Evolutionary conservation across 2,797 vertebrate species (phyloP).

Genomic region (Hyperoplus immaculatus): DNA sequence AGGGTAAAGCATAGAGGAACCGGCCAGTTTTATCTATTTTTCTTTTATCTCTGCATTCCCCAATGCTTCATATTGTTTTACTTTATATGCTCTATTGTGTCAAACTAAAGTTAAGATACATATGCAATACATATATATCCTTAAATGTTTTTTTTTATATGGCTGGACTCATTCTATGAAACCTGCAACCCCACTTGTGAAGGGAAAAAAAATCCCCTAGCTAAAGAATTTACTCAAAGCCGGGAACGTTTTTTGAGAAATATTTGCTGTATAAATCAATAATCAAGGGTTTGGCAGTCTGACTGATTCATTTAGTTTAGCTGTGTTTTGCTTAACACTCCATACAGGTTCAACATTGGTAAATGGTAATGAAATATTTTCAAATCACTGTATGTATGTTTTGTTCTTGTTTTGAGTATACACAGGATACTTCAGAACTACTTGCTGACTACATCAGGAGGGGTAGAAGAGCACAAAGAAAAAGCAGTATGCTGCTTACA

Average conservation of each 20-base stretch:
- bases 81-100: background rate
- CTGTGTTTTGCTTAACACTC: background rate
- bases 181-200: background rate
- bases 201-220: background rate
- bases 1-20: no score
- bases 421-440: slow-evolving; percentile 3
- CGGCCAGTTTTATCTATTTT: background rate
- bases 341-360: background rate
- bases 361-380: background rate
- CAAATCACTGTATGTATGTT: background rate
- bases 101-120: background rate
- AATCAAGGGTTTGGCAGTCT: background rate
- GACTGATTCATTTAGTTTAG: background rate
- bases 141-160: background rate
- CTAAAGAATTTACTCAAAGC: background rate
- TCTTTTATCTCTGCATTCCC: background rate
- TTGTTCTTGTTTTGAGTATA: background rate
- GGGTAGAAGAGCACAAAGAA: slow-evolving; percentile 27
- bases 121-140: background rate
- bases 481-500: slow-evolving; percentile 59
- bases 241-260: background rate
- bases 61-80: slow-evolving; percentile 3
- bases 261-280: background rate
- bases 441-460: slow-evolving; percentile 12
- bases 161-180: background rate